These are phyloP conservation scores for Malacosoma neustria DNA, from an alignment of 2,888 invertebrate genomes.

Conservation along the genomic window DNA sequence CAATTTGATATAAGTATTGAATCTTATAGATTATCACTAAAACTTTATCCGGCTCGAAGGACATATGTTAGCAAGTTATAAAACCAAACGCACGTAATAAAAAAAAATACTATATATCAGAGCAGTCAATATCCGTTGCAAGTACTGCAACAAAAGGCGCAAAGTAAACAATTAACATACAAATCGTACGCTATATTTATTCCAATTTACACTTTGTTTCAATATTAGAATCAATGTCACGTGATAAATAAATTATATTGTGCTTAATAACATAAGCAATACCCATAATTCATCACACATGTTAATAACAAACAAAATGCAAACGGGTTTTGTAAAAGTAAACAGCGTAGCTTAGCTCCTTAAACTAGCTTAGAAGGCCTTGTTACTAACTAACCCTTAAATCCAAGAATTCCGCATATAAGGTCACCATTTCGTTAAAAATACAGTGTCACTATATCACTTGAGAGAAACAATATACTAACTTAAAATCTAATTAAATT, in stretches of 20 bases:
- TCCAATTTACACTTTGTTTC: too few species aligned
- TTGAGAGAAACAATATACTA: slow-evolving; percentile 57
- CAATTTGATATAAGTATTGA: too few species aligned
- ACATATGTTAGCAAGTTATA: too few species aligned
- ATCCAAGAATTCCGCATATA: slow-evolving; percentile 67
- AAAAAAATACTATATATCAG: too few species aligned
- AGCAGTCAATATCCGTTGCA: neutral
- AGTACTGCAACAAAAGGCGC: slow-evolving; percentile 26
- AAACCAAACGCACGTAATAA: too few species aligned
- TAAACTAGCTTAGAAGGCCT: slow-evolving; percentile 63
- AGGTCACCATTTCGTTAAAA: slow-evolving; percentile 66
- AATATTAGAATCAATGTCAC: too few species aligned
- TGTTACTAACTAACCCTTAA: slow-evolving; percentile 68
- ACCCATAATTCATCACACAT: too few species aligned
- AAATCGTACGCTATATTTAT: too few species aligned
- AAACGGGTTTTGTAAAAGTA: slow-evolving; percentile 33
- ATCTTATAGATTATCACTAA: too few species aligned
- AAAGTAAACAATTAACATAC: slow-evolving; percentile 1
- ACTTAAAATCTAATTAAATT: slow-evolving; percentile 32
- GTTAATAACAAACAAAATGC: neutral
- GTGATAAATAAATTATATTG: too few species aligned
- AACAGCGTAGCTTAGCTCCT: slow-evolving; percentile 50
- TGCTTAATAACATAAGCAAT: too few species aligned
- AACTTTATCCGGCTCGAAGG: too few species aligned
- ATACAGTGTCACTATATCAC: slow-evolving; percentile 65